Conservation (phyloP, 2,113 vertebrate genomes). For the Limnothrissa miodon region DNA sequence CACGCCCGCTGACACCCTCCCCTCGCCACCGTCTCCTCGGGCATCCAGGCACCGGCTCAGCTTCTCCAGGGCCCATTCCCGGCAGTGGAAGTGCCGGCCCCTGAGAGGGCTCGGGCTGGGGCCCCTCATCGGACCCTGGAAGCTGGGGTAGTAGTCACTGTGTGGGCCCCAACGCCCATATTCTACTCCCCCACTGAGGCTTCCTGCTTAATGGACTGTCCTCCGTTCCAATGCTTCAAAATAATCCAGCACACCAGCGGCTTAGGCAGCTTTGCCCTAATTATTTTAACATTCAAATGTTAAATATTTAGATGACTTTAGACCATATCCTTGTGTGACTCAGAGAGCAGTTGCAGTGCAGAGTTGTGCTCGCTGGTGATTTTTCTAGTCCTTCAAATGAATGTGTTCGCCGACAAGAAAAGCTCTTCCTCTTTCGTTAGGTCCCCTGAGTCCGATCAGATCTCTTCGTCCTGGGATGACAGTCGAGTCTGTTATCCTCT, state of each 20-base stretch:
- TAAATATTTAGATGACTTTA: conserved; percentile 1
- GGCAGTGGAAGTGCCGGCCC: conserved; percentile 75
- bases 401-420: neutral
- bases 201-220: neutral
- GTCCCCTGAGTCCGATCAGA: neutral
- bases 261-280: neutral
- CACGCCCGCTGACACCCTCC: conserved; percentile 53
- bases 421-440: neutral
- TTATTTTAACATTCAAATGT: conserved; percentile 22
- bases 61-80: conserved; percentile 80
- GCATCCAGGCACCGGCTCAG: conserved; percentile 68
- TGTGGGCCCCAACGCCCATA: conserved; percentile 52
- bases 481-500: neutral
- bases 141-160: conserved; percentile 31
- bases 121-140: conserved; percentile 59
- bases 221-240: neutral
- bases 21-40: conserved; percentile 30
- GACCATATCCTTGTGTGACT: neutral
- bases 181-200: conserved; percentile 26
- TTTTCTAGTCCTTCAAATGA: neutral
- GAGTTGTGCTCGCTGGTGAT: neutral
- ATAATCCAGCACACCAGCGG: conserved; percentile 1
- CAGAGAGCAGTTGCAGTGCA: neutral
- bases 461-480: conserved; percentile 6
- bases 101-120: conserved; percentile 62